Evolutionary conservation across 64 coral and sea anemone species (phyloP).

Genomic region (Actinia tenebrosa): DNA sequence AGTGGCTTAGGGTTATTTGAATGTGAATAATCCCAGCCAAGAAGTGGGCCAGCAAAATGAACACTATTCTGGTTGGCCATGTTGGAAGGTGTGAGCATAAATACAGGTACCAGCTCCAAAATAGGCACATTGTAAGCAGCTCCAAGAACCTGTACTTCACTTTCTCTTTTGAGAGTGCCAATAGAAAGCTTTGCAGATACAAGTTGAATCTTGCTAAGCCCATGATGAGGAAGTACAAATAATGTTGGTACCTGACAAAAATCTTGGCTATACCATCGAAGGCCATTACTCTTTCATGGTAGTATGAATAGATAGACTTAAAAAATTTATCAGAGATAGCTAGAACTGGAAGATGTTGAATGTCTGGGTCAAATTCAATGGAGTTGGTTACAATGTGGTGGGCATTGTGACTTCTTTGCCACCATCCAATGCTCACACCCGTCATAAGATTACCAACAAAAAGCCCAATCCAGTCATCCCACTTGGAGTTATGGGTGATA

Average conservation of each 20-base stretch:
- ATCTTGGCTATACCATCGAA: slow-evolving; percentile 76
- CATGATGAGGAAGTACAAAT: slow-evolving; percentile 84
- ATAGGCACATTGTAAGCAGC: slow-evolving; percentile 63
- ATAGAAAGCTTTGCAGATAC: slow-evolving; percentile 82
- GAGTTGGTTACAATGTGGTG: slow-evolving; percentile 99
- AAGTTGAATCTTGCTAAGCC: slow-evolving; percentile 93
- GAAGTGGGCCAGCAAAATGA: slow-evolving; percentile 87
- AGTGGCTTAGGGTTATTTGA: slow-evolving; percentile 93
- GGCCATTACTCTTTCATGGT: slow-evolving; percentile 77
- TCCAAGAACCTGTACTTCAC: slow-evolving; percentile 50
- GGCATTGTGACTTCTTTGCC: slow-evolving; percentile 94
- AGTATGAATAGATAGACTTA: slow-evolving; percentile 79
- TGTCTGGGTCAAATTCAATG: slow-evolving; percentile 94
- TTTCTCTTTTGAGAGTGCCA: slow-evolving; percentile 56
- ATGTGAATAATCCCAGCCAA: slow-evolving; percentile 89
- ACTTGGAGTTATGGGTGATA: slow-evolving; percentile 65
- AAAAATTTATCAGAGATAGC: slow-evolving; percentile 98
- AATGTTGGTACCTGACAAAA: slow-evolving; percentile 86
- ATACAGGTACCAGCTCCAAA: slow-evolving; percentile 89
- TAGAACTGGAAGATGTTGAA: slow-evolving; percentile 92
- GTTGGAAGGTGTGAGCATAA: slow-evolving; percentile 82
- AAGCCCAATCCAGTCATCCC: slow-evolving; percentile 68
- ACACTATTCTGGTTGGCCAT: slow-evolving; percentile 53
- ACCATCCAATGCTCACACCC: slow-evolving; percentile 97
- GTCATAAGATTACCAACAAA: slow-evolving; percentile 85